Evolutionary conservation across 2,888 invertebrate species (phyloP).

Genomic region (Dichetophora obliterata): DNA sequence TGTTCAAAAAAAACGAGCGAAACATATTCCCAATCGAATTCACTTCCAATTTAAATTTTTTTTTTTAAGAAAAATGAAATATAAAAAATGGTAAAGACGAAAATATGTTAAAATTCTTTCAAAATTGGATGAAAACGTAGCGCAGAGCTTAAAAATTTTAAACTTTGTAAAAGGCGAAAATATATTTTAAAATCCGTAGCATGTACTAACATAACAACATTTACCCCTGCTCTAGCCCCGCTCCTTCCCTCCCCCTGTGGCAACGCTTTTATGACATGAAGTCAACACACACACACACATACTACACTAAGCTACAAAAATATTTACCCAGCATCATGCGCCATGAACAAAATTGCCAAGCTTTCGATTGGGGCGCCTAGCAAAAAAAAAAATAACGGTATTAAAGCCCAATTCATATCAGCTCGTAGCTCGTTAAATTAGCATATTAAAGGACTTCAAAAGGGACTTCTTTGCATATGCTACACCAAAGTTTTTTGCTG

Average conservation of each 20-base stretch:
- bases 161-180: too few relatives aligned
- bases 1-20: neutral
- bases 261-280: too few relatives aligned
- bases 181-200: too few relatives aligned
- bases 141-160: neutral
- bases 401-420: neutral
- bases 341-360: neutral
- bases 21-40: slow-evolving; percentile 22
- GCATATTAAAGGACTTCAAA: slow-evolving; percentile 14
- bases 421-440: slow-evolving; percentile 19
- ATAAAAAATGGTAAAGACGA: neutral
- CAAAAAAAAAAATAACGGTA: neutral
- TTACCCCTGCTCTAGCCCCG: too few relatives aligned
- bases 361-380: neutral
- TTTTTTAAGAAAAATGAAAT: neutral
- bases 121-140: neutral
- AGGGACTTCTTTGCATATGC: neutral
- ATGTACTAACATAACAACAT: too few relatives aligned
- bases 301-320: neutral
- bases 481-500: too few relatives aligned
- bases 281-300: too few relatives aligned
- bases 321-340: neutral
- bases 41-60: slow-evolving; percentile 11
- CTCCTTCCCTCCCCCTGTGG: too few relatives aligned
- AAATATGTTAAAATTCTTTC: neutral